Evolutionary conservation across 2,113 vertebrate species (phyloP).

Genomic region (Clarias macrocephalus): DNA sequence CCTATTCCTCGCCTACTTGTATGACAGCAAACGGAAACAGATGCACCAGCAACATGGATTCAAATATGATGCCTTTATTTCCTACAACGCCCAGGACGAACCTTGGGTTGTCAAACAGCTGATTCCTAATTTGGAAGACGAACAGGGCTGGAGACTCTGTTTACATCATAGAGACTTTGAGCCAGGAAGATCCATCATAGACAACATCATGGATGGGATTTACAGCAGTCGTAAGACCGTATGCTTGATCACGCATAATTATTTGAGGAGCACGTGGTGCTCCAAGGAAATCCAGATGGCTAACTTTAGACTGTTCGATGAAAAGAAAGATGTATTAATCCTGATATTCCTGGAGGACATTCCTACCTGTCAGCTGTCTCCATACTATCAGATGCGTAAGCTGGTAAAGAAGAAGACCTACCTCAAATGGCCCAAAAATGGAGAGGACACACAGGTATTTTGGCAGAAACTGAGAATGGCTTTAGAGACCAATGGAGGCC

Average conservation of each 20-base stretch:
- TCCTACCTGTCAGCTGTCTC: conserved; percentile 62
- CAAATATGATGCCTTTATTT: conserved; percentile 76
- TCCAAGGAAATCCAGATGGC: conserved; percentile 67
- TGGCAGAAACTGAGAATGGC: conserved; percentile 74
- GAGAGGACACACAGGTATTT: conserved; percentile 61
- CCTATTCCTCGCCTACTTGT: conserved; percentile 66
- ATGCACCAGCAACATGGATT: conserved; percentile 30
- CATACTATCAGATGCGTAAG: conserved; percentile 71
- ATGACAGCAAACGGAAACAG: conserved; percentile 60
- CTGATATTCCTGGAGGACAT: conserved; percentile 77
- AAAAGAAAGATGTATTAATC: conserved; percentile 74
- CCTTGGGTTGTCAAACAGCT: too few species aligned
- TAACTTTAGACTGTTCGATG: conserved; percentile 75
- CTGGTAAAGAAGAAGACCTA: conserved; percentile 70
- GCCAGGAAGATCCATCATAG: conserved; percentile 72
- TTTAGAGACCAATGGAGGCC: conserved; percentile 49
- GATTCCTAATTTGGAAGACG: conserved; percentile 1
- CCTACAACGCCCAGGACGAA: conserved; percentile 62
- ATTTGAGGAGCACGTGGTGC: conserved; percentile 76
- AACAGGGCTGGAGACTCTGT: conserved; percentile 74
- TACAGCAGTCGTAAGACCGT: conserved; percentile 76
- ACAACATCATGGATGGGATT: conserved; percentile 76
- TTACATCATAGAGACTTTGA: conserved; percentile 78
- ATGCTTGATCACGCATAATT: conserved; percentile 71
- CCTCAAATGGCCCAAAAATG: conserved; percentile 66